Evolutionary conservation across 1,140 invertebrate species (phyloP).

Genomic region (Hyles euphorbiae): DNA sequence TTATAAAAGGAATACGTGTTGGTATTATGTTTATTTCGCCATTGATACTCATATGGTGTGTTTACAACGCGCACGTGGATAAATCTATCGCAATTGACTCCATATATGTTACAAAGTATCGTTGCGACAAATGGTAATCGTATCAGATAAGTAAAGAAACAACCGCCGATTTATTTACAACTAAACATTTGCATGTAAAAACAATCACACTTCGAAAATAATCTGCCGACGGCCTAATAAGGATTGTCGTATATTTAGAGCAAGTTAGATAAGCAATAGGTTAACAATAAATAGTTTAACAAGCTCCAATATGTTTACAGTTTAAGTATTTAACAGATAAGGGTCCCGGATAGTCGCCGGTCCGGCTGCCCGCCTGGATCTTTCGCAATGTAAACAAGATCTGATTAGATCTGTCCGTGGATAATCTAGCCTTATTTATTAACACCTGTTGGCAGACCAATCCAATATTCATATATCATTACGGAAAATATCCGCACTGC

Average conservation of each 20-base stretch:
- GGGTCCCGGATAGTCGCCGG: slow-evolving; percentile 12
- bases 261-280: slow-evolving; percentile 53
- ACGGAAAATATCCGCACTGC: slow-evolving; percentile 3
- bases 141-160: slow-evolving; percentile 54
- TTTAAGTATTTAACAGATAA: slow-evolving; percentile 47
- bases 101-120: slow-evolving; percentile 40
- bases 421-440: slow-evolving; percentile 64
- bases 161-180: slow-evolving; percentile 53
- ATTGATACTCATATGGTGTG: slow-evolving; percentile 3
- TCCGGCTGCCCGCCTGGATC: slow-evolving; percentile 24
- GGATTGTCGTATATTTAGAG: slow-evolving; percentile 44
- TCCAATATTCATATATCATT: slow-evolving; percentile 26
- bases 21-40: slow-evolving; percentile 3
- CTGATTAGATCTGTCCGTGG: slow-evolving; percentile 53
- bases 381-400: slow-evolving; percentile 64
- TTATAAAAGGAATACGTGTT: neutral
- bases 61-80: neutral
- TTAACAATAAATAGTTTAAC: slow-evolving; percentile 62
- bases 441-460: slow-evolving; percentile 34
- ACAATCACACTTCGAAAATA: slow-evolving; percentile 59
- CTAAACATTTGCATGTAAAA: slow-evolving; percentile 57
- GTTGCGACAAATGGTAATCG: slow-evolving; percentile 50
- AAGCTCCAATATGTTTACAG: slow-evolving; percentile 55
- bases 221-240: slow-evolving; percentile 52
- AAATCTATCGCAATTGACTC: slow-evolving; percentile 19